Evolutionary conservation across 2,888 invertebrate species (phyloP), one percentile per base, ranked within the genome.

Genomic region (Sarcophaga carnaria): DNA sequence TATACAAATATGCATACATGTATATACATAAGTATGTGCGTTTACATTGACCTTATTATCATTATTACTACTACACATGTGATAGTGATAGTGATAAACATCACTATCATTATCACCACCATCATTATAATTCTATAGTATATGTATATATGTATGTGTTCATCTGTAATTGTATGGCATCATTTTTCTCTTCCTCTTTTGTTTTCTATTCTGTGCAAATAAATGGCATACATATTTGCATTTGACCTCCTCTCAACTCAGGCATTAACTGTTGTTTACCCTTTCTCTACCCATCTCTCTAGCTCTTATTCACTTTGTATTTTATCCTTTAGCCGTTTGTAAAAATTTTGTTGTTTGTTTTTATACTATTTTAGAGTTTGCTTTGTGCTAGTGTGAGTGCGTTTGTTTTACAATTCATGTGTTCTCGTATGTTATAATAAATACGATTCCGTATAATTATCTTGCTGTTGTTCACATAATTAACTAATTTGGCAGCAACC

Each of bases 401-500:
- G 37, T 37, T 8, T 71, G 2, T 12, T 54, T 1, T 20, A 37
- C n/a, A 47, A 45, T 25, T 6, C 14, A 62, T 25, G 20, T 20
- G 20, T 20, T 20, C 20, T 20, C 20, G 20, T 20, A 20, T 20
- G n/a, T 45, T 22, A 59, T 45, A 54, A 86, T 77, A 83, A 82
- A 86, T 86, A 62, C 67, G 62, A 63, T 77, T 17, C 54, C 47
- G 67, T 83, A 74, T 83, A 83, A 80, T 77, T 80, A 66, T 77
- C 59, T 78, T 80, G 64, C 45, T 75, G 59, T 66, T 70, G 12
- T 75, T 75, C 64, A 78, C 77, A 86, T 74, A 83, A 80, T 86
- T 83, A 80, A 72, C 86, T 86, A 83, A 80, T 83, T 83, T 86
- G 86, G 86, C 86, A 83, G 70, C 74, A 83, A 77, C 47, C 69